Conservation (phyloP, 2,888 invertebrate species). For the Dione vanillae region DNA sequence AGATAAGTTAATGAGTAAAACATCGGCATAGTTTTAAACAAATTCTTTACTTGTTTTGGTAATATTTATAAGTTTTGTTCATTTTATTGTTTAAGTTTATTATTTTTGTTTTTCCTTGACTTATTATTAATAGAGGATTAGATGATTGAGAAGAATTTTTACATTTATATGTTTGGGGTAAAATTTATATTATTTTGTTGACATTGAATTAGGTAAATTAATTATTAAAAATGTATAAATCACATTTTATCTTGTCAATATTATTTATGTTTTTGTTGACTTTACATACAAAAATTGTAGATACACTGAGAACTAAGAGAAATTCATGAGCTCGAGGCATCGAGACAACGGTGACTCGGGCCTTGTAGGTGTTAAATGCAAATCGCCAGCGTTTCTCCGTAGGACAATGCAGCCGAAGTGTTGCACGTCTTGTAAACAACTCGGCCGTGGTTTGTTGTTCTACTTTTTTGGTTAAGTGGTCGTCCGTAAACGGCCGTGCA, state of each 20-base stretch:
- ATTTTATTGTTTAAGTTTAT: background rate
- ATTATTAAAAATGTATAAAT: background rate
- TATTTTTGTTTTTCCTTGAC: background rate
- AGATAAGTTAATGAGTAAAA: conserved; percentile 30
- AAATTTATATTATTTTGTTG: conserved; percentile 28
- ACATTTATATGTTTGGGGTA: conserved; percentile 48
- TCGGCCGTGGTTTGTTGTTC: conserved; percentile 76
- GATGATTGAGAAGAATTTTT: too few relatives aligned
- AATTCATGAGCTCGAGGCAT: conserved; percentile 60
- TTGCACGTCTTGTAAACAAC: conserved; percentile 80
- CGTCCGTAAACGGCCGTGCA: conserved; percentile 75
- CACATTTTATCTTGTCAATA: background rate
- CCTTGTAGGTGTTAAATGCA: conserved; percentile 76
- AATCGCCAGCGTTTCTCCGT: conserved; percentile 75
- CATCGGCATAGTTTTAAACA: conserved; percentile 2
- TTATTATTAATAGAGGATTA: too few relatives aligned
- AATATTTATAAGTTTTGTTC: background rate
- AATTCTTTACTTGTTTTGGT: background rate
- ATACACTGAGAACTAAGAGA: conserved; percentile 47
- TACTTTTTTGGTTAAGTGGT: conserved; percentile 83
- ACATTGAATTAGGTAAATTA: conserved; percentile 24
- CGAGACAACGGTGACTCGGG: conserved; percentile 52
- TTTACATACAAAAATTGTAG: background rate
- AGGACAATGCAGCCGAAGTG: conserved; percentile 78
- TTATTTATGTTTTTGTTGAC: background rate